Conservation (phyloP, 2,113 vertebrate genomes). For the Psittacus erithacus region DNA sequence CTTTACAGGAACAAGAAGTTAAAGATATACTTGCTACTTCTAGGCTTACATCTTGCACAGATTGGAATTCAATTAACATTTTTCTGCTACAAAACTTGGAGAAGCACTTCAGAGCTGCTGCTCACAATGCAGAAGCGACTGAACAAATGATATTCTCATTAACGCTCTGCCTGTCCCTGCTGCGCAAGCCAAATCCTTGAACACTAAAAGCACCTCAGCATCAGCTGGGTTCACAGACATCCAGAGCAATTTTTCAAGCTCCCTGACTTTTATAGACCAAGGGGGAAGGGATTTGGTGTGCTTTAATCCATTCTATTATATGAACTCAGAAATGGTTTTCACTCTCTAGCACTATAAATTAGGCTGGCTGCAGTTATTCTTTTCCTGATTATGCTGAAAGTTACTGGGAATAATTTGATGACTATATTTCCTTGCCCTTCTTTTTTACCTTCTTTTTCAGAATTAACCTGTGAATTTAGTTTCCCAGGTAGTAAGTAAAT, state of each 20-base stretch:
- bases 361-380: slow-evolving; percentile 23
- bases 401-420: slow-evolving; percentile 45
- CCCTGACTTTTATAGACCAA: slow-evolving; percentile 55
- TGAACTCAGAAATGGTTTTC: slow-evolving; percentile 50
- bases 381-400: slow-evolving; percentile 46
- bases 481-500: not conserved
- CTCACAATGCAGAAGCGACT: slow-evolving; percentile 27
- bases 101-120: slow-evolving; percentile 51
- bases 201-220: slow-evolving; percentile 53
- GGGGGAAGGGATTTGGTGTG: slow-evolving; percentile 49
- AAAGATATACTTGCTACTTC: slow-evolving; percentile 2
- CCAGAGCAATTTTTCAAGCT: slow-evolving; percentile 56
- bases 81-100: slow-evolving; percentile 41
- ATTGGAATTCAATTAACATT: slow-evolving; percentile 51
- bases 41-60: slow-evolving; percentile 4
- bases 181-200: slow-evolving; percentile 54
- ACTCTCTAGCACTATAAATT: slow-evolving; percentile 33
- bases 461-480: not conserved
- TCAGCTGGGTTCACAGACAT: slow-evolving; percentile 58
- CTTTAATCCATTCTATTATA: slow-evolving; percentile 54
- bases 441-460: not conserved
- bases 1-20: slow-evolving; percentile 38
- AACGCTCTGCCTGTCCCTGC: slow-evolving; percentile 51
- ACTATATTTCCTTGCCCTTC: not conserved
- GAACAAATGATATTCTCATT: slow-evolving; percentile 63